Conservation (phyloP, 1,140 invertebrate species). For the Plectrocnemia conspersa region DNA sequence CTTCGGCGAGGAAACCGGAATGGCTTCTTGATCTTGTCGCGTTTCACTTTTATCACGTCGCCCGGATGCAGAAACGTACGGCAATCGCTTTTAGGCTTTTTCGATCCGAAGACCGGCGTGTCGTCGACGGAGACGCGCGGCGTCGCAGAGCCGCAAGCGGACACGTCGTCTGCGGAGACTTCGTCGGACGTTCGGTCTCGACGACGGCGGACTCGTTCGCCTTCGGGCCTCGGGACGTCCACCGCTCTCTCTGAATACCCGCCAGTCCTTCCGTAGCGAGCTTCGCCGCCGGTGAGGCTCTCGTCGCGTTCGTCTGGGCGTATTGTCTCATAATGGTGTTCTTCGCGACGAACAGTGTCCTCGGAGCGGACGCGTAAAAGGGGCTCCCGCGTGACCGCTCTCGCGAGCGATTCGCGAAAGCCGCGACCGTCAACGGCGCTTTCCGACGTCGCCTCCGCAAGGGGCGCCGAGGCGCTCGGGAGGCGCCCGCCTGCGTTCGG, state of each 20-base stretch:
- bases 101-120: slow-evolving; percentile 45
- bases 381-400: neutral
- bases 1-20: slow-evolving; percentile 43
- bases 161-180: slow-evolving; percentile 50
- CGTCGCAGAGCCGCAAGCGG: slow-evolving; percentile 46
- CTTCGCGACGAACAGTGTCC: slow-evolving; percentile 37
- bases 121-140: slow-evolving; percentile 44
- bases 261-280: slow-evolving; percentile 17
- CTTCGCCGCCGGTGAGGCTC: slow-evolving; percentile 25
- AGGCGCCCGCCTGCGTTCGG: too few species aligned
- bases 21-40: slow-evolving; percentile 43
- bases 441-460: too few species aligned
- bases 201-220: slow-evolving; percentile 41
- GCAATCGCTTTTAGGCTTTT: slow-evolving; percentile 40
- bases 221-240: slow-evolving; percentile 39
- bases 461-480: too few species aligned
- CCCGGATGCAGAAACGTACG: slow-evolving; percentile 45
- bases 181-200: slow-evolving; percentile 43
- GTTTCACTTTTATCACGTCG: slow-evolving; percentile 39
- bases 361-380: slow-evolving; percentile 47
- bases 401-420: slow-evolving; percentile 6
- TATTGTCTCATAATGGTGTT: slow-evolving; percentile 46
- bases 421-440: neutral
- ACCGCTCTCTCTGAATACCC: slow-evolving; percentile 37
- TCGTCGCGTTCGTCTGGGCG: slow-evolving; percentile 33